phyloP scores from a whole-genome alignment of 2,888 invertebrate species.

The Cephus sareptanus region DNA sequence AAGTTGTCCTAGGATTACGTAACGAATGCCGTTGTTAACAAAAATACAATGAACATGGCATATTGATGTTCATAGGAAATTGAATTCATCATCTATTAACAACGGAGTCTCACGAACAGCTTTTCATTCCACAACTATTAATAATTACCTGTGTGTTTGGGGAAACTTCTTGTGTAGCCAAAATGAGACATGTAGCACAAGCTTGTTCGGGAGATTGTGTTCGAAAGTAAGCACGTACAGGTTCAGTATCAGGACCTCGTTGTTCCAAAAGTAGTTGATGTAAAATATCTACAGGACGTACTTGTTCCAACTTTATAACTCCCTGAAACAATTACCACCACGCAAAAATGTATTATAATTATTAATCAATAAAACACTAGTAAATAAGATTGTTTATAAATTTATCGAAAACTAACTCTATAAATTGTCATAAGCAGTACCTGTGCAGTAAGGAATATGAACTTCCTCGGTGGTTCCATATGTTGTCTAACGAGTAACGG shows the following conservation, averaged over 20 bases:
- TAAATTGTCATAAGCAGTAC: constrained; percentile 57
- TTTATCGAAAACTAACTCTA: too few relatives aligned
- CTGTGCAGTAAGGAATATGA: constrained; percentile 88
- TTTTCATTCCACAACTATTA: not conserved
- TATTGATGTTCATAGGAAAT: not conserved
- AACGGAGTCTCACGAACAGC: too few relatives aligned
- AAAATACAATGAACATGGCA: too few relatives aligned
- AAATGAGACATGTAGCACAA: constrained; percentile 86
- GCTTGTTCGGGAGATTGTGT: constrained; percentile 88
- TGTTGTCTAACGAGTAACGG: constrained; percentile 80
- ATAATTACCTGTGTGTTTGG: constrained; percentile 72
- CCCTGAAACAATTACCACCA: constrained; percentile 66
- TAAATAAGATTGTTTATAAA: not conserved
- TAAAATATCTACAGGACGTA: constrained; percentile 90
- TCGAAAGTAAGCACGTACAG: constrained; percentile 87
- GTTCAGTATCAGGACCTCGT: constrained; percentile 86
- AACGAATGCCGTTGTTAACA: too few relatives aligned
- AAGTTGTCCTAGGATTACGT: too few relatives aligned
- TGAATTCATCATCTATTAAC: not conserved
- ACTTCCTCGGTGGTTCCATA: constrained; percentile 77
- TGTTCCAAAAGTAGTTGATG: constrained; percentile 83
- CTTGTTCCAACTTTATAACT: constrained; percentile 83
- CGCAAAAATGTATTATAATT: too few relatives aligned
- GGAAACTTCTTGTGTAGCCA: constrained; percentile 80
- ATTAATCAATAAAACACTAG: not conserved